These are phyloP conservation scores for Spinus pinus DNA, from an alignment of 2,797 vertebrate species.

Conservation along the genomic window DNA sequence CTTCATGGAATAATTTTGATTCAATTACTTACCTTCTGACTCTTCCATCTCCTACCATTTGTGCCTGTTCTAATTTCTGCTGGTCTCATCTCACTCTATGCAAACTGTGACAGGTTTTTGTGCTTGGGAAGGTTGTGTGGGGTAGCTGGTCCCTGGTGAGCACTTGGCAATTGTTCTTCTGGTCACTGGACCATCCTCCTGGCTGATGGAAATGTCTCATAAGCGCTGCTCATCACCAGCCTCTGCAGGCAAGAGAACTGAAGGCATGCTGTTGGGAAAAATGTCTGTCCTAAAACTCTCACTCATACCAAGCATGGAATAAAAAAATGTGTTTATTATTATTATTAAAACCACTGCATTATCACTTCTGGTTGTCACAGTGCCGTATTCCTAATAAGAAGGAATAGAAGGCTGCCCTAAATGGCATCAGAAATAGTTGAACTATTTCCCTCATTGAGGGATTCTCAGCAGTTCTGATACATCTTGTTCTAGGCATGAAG, in stretches of 20 bases:
- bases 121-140: not conserved
- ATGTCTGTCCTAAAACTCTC: not conserved
- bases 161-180: not conserved
- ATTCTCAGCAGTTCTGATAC: not conserved
- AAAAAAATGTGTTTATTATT: not conserved
- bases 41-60: not conserved
- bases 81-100: not conserved
- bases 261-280: not conserved
- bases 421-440: not conserved
- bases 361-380: not conserved
- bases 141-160: not conserved
- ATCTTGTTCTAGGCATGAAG: not conserved
- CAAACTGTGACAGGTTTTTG: not conserved
- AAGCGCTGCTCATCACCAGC: not conserved
- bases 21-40: not conserved
- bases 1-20: not conserved
- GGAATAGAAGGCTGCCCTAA: not conserved
- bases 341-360: not conserved
- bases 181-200: fast-evolving
- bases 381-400: not conserved
- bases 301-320: not conserved
- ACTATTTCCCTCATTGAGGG: not conserved
- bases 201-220: not conserved
- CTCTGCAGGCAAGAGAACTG: not conserved
- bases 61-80: not conserved